phyloP scores from a whole-genome alignment of 2,113 vertebrate species.

The Sitta europaea region DNA sequence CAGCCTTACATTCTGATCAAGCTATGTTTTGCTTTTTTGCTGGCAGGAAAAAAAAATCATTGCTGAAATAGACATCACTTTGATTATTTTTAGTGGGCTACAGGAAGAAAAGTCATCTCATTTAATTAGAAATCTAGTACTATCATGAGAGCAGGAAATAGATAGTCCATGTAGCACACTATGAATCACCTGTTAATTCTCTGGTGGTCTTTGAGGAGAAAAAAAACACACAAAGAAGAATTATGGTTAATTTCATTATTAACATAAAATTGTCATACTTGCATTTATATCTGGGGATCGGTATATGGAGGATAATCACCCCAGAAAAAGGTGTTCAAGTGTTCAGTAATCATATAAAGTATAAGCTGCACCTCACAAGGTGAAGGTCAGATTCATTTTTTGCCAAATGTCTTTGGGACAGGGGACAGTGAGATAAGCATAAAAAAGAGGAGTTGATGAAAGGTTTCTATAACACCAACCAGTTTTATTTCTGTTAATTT shows the following conservation, averaged over 20 bases:
- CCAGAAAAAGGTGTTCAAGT: not conserved
- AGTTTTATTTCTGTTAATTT: not conserved
- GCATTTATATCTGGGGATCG: accelerated
- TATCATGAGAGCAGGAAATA: not conserved
- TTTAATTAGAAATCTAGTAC: not conserved
- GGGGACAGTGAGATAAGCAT: not conserved
- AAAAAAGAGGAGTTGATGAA: not conserved
- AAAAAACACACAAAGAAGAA: not conserved
- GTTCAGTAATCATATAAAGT: not conserved
- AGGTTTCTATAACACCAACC: not conserved
- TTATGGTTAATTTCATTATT: not conserved
- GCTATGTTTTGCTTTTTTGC: not conserved
- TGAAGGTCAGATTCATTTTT: not conserved
- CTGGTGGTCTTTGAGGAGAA: not conserved
- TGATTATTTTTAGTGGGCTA: not conserved
- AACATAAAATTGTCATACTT: not conserved
- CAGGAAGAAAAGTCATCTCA: not conserved
- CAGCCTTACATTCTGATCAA: not conserved
- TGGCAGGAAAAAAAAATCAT: not conserved
- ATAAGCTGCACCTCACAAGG: not conserved
- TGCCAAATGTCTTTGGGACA: not conserved
- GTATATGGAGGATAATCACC: not conserved
- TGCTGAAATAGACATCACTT: not conserved
- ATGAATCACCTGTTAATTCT: not conserved
- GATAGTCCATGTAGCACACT: not conserved